Percentiles rank a stretch among this genome's conserved stretches.
phyloP scores from a whole-genome alignment of 2,113 vertebrate genomes.

The Ailuropoda melanoleuca region DNA sequence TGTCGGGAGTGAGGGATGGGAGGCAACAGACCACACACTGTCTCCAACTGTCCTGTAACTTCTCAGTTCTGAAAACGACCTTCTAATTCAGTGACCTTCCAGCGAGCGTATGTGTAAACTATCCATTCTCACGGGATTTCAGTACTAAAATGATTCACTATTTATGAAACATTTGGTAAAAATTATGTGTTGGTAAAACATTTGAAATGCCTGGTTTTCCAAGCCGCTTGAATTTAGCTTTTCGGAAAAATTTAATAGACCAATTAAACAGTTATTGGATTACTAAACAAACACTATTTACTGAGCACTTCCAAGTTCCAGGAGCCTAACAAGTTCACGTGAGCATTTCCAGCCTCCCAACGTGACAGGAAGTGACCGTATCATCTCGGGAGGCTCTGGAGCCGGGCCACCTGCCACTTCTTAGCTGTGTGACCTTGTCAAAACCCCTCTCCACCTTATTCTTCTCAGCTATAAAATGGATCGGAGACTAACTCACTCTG shows the following conservation, averaged over 20 bases:
- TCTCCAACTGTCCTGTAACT: background rate
- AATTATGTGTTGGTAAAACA: background rate
- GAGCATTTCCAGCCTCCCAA: background rate
- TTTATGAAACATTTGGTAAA: background rate
- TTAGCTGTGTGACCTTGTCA: too few relatives aligned
- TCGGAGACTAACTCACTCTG: background rate
- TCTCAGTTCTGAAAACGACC: background rate
- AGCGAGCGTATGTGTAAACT: background rate
- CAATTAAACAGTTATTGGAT: too few relatives aligned
- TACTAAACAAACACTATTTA: background rate
- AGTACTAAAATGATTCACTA: background rate
- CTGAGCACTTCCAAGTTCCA: rapidly evolving
- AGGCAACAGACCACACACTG: background rate
- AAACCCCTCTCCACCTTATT: background rate
- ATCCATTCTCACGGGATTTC: background rate
- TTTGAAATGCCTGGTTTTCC: background rate
- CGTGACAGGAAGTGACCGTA: too few relatives aligned
- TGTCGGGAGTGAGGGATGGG: too few relatives aligned
- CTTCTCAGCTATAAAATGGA: background rate
- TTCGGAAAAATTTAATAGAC: background rate
- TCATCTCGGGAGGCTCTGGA: rapidly evolving
- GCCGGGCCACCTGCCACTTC: background rate
- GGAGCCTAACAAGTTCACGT: too few relatives aligned
- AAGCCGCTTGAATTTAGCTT: background rate
- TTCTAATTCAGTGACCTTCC: background rate